Percentiles rank a stretch among this genome's conserved stretches.
These are phyloP conservation scores for Emydocephalus ijimae DNA, from an alignment of 2,113 vertebrate genomes.

Conservation along the genomic window DNA sequence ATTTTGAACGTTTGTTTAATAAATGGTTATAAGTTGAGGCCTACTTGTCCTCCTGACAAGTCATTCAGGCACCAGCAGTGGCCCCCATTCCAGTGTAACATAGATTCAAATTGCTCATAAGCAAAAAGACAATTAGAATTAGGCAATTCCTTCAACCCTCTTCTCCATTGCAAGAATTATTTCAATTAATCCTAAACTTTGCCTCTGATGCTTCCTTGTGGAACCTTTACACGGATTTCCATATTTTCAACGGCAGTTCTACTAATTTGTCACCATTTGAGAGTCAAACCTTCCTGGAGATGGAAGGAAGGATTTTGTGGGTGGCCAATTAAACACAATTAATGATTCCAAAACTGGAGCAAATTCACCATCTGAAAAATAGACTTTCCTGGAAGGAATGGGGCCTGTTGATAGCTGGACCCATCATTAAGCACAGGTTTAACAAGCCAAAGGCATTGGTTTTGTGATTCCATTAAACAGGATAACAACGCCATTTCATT, in stretches of 20 bases:
- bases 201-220: not conserved
- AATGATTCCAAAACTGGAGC: constrained; percentile 56
- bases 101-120: not conserved
- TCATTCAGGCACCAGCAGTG: too few relatives aligned
- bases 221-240: constrained; percentile 22
- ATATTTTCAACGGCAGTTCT: constrained; percentile 22
- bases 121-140: not conserved
- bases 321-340: constrained; percentile 63
- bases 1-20: too few relatives aligned
- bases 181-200: not conserved
- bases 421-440: constrained; percentile 32
- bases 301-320: constrained; percentile 64
- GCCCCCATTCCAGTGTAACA: not conserved
- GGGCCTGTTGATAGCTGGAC: constrained; percentile 25
- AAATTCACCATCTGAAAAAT: constrained; percentile 43
- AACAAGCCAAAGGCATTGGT: constrained; percentile 8
- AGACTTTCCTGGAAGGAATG: constrained; percentile 31
- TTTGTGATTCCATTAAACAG: constrained; percentile 5
- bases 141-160: not conserved
- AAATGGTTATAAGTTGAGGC: too few relatives aligned
- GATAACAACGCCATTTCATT: not conserved
- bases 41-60: too few relatives aligned
- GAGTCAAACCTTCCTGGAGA: constrained; percentile 42
- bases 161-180: not conserved
- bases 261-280: constrained; percentile 51